A percentile compares a stretch with the other conserved stretches of the same genome.
These are phyloP conservation scores for Aptenodytes forsteri DNA, from an alignment of 2,113 vertebrate species.

Conservation along the genomic window DNA sequence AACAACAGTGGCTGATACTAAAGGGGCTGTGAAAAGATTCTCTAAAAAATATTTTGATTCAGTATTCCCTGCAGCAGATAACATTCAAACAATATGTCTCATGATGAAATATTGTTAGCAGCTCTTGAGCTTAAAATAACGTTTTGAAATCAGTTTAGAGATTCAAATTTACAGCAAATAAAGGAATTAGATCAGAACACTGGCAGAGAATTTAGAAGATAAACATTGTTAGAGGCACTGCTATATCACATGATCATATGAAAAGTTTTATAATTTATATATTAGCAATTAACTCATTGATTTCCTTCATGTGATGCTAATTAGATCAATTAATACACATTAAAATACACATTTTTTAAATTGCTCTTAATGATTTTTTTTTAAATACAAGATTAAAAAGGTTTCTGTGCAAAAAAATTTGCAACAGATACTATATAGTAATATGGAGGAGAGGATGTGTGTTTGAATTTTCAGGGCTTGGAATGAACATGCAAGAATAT, in stretches of 20 bases:
- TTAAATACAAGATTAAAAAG: not conserved
- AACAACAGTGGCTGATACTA: not conserved
- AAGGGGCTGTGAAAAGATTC: not conserved
- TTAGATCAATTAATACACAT: not conserved
- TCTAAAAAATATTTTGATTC: not conserved
- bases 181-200: not conserved
- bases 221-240: not conserved
- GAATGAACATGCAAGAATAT: not conserved
- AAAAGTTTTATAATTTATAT: not conserved
- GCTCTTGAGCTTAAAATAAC: not conserved
- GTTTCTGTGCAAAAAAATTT: not conserved
- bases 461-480: not conserved
- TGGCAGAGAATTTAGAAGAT: not conserved
- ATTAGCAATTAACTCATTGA: not conserved
- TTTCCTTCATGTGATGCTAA: not conserved
- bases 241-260: not conserved
- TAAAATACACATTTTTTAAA: not conserved
- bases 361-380: not conserved
- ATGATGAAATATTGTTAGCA: not conserved
- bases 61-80: not conserved
- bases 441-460: not conserved
- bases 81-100: not conserved
- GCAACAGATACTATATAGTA: not conserved
- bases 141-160: not conserved
- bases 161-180: not conserved